Evolutionary conservation across 2,113 vertebrate genomes (phyloP).

Genomic region (Eubucco bourcierii): DNA sequence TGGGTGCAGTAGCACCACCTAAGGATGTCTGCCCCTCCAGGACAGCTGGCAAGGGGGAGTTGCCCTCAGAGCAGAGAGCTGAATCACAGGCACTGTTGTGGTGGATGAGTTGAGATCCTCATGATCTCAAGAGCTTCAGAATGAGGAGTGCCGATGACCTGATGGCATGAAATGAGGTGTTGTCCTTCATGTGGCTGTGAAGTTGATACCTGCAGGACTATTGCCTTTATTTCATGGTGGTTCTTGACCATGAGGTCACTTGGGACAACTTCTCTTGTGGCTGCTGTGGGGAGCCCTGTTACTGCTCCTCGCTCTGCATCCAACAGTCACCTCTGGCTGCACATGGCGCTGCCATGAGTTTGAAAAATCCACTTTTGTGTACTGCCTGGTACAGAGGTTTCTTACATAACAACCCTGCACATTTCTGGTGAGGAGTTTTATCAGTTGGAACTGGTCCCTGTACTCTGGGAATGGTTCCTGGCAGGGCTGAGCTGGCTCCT

Average conservation of each 20-base stretch:
- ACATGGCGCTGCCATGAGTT: not conserved
- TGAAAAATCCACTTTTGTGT: not conserved
- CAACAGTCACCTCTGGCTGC: not conserved
- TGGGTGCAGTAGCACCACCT: not conserved
- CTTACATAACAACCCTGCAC: not conserved
- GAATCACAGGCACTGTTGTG: fast-evolving
- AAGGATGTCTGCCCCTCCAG: not conserved
- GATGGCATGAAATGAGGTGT: fast-evolving
- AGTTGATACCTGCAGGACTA: not conserved
- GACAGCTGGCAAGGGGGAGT: not conserved
- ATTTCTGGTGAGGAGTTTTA: conserved; percentile 9
- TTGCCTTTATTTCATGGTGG: not conserved
- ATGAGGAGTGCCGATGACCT: not conserved
- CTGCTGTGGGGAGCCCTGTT: fast-evolving
- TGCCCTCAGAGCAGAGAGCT: not conserved
- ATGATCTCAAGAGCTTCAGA: not conserved
- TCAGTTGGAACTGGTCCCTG: not conserved
- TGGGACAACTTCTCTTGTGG: not conserved
- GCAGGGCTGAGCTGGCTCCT: not conserved
- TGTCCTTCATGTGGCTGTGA: not conserved
- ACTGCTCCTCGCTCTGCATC: not conserved
- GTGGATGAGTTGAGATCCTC: not conserved
- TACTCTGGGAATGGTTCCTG: not conserved
- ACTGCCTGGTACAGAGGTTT: not conserved
- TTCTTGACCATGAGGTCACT: not conserved